Percentiles rank a stretch among this genome's conserved stretches.
These are phyloP conservation scores for Macaca mulatta DNA, from an alignment of 2,113 vertebrate genomes.

Conservation along the genomic window DNA sequence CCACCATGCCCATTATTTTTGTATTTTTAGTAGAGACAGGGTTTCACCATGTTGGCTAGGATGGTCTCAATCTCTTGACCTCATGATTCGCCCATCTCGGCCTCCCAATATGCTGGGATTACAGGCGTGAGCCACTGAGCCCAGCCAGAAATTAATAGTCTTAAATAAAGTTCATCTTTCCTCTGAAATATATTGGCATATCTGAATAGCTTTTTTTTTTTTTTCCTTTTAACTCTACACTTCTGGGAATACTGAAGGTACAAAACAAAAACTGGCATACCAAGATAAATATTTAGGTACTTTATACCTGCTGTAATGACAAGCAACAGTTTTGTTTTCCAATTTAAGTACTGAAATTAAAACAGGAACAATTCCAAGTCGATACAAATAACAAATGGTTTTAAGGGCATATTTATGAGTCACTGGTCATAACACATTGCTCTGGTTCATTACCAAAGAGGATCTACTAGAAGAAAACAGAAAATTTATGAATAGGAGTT, in stretches of 20 bases:
- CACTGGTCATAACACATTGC: not conserved
- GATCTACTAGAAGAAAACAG: not conserved
- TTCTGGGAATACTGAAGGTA: not conserved
- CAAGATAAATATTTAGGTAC: not conserved
- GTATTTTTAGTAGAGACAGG: no score
- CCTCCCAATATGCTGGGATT: no score
- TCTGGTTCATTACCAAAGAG: not conserved
- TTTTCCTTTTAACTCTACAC: not conserved
- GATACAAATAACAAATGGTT: not conserved
- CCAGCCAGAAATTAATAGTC: not conserved
- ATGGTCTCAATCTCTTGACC: no score
- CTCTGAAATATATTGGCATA: not conserved
- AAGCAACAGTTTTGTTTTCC: not conserved
- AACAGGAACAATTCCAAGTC: not conserved
- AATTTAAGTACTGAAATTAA: not conserved
- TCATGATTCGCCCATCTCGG: no score
- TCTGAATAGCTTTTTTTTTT: not conserved
- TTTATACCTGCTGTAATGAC: not conserved
- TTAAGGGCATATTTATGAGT: not conserved
- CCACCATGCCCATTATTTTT: no score
- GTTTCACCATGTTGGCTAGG: no score
- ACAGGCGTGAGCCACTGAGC: no score
- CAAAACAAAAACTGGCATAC: not conserved
- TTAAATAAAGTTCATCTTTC: constrained; percentile 31
- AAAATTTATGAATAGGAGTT: constrained; percentile 39